A percentile compares a stretch with the other conserved stretches of the same genome.
Evolutionary conservation across 2,113 vertebrate genomes (phyloP).

Genomic region (Alectura lathami): DNA sequence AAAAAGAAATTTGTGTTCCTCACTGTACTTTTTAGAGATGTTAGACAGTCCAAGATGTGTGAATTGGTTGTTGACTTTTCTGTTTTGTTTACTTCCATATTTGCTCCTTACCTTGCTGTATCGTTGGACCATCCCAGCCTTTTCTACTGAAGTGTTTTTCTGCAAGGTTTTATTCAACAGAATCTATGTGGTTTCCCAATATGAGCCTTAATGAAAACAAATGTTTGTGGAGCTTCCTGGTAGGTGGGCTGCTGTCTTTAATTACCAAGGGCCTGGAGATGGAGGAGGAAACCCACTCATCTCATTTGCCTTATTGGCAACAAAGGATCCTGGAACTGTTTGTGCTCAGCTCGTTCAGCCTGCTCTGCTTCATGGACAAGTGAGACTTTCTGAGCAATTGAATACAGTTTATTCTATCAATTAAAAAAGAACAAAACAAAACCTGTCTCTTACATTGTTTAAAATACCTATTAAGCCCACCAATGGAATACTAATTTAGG

Average conservation of each 20-base stretch:
- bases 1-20: not conserved
- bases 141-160: constrained; percentile 32
- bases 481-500: constrained; percentile 52
- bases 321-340: constrained; percentile 34
- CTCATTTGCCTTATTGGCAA: constrained; percentile 10
- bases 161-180: constrained; percentile 9
- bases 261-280: not conserved
- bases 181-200: not conserved
- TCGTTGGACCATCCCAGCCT: not conserved
- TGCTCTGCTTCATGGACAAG: not conserved
- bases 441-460: constrained; percentile 47
- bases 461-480: constrained; percentile 65
- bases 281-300: constrained; percentile 18
- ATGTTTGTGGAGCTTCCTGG: not conserved
- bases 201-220: constrained; percentile 44
- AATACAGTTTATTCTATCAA: constrained; percentile 68
- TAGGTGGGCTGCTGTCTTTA: constrained; percentile 43
- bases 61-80: not conserved
- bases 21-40: not conserved
- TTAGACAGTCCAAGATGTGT: not conserved
- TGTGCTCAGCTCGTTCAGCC: not conserved
- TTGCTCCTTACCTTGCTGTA: not conserved
- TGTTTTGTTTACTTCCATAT: not conserved
- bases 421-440: constrained; percentile 62
- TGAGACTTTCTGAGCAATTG: constrained; percentile 42